phyloP scores from a whole-genome alignment of 1,140 invertebrate genomes.

The Hormaphis cornu region DNA sequence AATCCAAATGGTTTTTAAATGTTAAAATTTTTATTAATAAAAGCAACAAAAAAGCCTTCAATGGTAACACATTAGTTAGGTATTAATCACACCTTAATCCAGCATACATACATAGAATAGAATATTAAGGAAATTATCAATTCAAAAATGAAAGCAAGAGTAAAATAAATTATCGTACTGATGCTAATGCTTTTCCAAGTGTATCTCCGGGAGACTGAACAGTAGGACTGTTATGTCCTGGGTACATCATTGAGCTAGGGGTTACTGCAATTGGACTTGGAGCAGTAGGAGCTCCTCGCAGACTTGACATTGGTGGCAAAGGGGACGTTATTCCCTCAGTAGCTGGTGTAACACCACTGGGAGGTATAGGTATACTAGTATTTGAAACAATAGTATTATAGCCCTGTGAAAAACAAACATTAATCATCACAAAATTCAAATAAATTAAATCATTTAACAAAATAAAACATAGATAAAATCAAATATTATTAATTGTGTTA shows the following conservation, averaged over 20 bases:
- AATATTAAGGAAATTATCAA: not conserved
- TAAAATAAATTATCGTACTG: slow-evolving; percentile 38
- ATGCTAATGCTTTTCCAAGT: slow-evolving; percentile 68
- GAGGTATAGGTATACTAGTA: slow-evolving; percentile 13
- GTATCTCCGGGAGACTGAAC: slow-evolving; percentile 53
- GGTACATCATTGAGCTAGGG: slow-evolving; percentile 47
- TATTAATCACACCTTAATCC: not conserved
- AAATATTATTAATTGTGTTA: not conserved
- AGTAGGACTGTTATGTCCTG: slow-evolving; percentile 43
- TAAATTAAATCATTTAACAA: not conserved
- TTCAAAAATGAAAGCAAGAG: slow-evolving; percentile 1
- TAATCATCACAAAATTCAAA: slow-evolving; percentile 15
- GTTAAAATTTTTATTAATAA: not conserved
- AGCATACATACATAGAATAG: not conserved
- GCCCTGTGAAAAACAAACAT: slow-evolving; percentile 28
- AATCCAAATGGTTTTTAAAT: too few relatives aligned
- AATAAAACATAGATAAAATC: too few relatives aligned
- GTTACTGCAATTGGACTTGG: slow-evolving; percentile 42
- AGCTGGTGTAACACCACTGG: slow-evolving; percentile 47
- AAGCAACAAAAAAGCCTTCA: slow-evolving; percentile 17
- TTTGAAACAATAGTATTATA: slow-evolving; percentile 19
- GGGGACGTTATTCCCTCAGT: slow-evolving; percentile 50
- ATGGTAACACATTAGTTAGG: slow-evolving; percentile 2
- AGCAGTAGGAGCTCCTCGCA: slow-evolving; percentile 51
- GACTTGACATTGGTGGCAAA: slow-evolving; percentile 88